These are phyloP conservation scores for Escarpia spicata DNA, from an alignment of 2,888 invertebrate species.

Conservation along the genomic window DNA sequence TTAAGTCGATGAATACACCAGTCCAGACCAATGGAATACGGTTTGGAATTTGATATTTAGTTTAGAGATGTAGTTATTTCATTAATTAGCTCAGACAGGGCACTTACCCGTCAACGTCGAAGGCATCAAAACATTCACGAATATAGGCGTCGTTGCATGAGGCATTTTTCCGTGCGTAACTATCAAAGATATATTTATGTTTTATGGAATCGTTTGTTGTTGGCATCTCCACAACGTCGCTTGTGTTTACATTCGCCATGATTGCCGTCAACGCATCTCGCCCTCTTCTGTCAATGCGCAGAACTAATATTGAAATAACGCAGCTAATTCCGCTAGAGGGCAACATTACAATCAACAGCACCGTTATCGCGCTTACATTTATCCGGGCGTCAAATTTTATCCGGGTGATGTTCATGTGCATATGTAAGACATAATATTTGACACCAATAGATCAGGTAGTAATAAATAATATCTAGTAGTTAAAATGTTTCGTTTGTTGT, in stretches of 20 bases:
- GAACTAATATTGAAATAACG: not conserved
- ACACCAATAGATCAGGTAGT: no score
- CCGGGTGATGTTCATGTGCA: no score
- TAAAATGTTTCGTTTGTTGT: no score
- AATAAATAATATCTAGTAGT: no score
- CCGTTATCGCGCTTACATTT: no score
- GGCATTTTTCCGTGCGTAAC: not conserved
- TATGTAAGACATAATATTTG: no score
- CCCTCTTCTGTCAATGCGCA: not conserved
- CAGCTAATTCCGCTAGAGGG: not conserved
- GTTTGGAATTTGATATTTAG: no score
- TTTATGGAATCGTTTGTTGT: not conserved
- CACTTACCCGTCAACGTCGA: not conserved
- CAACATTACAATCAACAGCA: not conserved
- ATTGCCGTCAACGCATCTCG: not conserved
- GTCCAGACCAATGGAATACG: no score
- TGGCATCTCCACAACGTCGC: not conserved
- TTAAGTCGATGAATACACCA: no score
- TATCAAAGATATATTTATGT: not conserved
- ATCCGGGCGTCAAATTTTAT: no score
- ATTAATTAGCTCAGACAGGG: not conserved
- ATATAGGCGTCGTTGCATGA: not conserved
- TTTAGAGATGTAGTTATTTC: no score
- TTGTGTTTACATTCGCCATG: conserved; percentile 9
- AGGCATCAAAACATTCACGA: conserved; percentile 4